Evolutionary conservation across 2,113 vertebrate species (phyloP).

Genomic region (Dinomys branickii): DNA sequence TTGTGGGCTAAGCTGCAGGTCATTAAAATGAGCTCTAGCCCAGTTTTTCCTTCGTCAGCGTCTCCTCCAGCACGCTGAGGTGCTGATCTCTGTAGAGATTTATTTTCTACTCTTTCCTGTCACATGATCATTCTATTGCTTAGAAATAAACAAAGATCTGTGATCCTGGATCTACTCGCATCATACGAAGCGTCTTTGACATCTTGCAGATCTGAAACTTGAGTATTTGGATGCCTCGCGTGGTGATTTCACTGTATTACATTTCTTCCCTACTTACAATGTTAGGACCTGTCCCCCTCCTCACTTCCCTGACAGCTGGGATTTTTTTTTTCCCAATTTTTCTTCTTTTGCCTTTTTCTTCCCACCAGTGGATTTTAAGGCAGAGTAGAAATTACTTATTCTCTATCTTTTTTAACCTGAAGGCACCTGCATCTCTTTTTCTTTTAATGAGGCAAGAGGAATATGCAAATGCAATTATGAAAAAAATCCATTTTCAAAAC

Average conservation of each 20-base stretch:
- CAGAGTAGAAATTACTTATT: background rate
- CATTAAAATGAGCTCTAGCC: background rate
- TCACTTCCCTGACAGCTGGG: background rate
- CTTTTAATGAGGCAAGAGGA: slow-evolving; percentile 24
- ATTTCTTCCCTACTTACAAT: background rate
- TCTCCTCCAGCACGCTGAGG: background rate
- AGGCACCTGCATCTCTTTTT: background rate
- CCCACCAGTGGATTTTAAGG: background rate
- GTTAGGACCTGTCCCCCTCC: background rate
- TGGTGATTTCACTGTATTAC: background rate
- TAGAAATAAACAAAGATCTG: background rate
- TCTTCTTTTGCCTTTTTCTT: background rate
- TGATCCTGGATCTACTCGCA: background rate
- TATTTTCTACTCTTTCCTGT: background rate
- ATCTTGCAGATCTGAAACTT: background rate
- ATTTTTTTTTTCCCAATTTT: background rate
- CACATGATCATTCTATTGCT: background rate
- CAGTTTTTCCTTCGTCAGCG: background rate
- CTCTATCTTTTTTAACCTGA: slow-evolving; percentile 23
- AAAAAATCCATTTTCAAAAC: slow-evolving; percentile 37
- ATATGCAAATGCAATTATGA: slow-evolving; percentile 53
- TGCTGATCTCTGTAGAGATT: background rate
- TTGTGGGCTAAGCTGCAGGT: background rate
- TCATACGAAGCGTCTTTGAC: background rate
- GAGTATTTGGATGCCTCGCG: background rate